phyloP scores from a whole-genome alignment of 2,888 invertebrate genomes.

The Quadriops clusia region DNA sequence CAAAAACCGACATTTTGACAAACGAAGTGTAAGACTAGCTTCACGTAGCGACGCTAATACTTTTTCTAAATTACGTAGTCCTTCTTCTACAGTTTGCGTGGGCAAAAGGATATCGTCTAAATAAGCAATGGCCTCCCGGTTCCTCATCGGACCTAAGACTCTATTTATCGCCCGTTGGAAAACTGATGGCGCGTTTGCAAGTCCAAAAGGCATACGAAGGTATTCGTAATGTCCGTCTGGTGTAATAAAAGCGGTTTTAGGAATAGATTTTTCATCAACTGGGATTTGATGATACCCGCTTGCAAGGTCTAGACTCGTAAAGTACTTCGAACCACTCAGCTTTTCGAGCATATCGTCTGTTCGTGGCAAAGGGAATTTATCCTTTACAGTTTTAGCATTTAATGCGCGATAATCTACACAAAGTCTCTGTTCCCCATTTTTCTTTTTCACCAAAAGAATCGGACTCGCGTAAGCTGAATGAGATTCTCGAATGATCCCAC shows the following conservation, averaged over 20 bases:
- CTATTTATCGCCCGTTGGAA: slow-evolving; percentile 15
- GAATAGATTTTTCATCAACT: slow-evolving; percentile 18
- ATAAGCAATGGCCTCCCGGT: slow-evolving; percentile 7
- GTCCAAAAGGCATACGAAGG: slow-evolving; percentile 26
- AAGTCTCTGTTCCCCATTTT: slow-evolving; percentile 19
- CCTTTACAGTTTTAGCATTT: slow-evolving; percentile 24
- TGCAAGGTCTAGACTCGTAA: slow-evolving; percentile 21
- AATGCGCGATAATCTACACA: slow-evolving; percentile 24
- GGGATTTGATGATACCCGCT: slow-evolving; percentile 15
- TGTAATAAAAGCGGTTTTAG: slow-evolving; percentile 25
- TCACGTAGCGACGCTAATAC: slow-evolving; percentile 6
- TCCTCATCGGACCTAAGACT: slow-evolving; percentile 13
- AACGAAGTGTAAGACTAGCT: slow-evolving; percentile 5
- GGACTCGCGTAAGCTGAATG: slow-evolving; percentile 20
- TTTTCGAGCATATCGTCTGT: slow-evolving; percentile 23
- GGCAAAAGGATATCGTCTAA: slow-evolving; percentile 16
- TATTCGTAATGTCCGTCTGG: slow-evolving; percentile 27
- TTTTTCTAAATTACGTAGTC: slow-evolving; percentile 9
- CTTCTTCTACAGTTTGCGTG: slow-evolving; percentile 10
- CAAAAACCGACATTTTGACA: slow-evolving; percentile 14
- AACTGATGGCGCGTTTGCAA: slow-evolving; percentile 25
- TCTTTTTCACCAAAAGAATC: slow-evolving; percentile 16
- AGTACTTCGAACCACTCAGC: slow-evolving; percentile 20
- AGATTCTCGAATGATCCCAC: slow-evolving; percentile 19
- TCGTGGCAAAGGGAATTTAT: slow-evolving; percentile 25